A percentile compares a stretch with the other conserved stretches of the same genome.
Evolutionary conservation across 2,888 invertebrate species (phyloP).

Genomic region (Theretra japonica): DNA sequence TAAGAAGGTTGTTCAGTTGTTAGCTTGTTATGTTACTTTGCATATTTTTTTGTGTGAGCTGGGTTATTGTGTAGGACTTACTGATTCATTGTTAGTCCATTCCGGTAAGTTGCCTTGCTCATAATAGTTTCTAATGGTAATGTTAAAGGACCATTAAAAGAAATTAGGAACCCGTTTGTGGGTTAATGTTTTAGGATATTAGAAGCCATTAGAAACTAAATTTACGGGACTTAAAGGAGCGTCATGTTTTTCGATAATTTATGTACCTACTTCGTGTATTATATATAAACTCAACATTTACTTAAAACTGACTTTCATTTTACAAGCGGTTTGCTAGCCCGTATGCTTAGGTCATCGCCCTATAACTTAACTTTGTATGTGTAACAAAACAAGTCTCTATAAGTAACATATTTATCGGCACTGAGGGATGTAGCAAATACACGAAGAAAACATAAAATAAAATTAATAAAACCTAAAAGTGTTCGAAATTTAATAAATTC

Average conservation of each 20-base stretch:
- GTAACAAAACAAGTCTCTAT: not conserved
- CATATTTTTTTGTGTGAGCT: not conserved
- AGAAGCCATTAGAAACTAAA: slow-evolving; percentile 11
- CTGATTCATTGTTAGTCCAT: slow-evolving; percentile 23
- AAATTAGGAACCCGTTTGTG: slow-evolving; percentile 22
- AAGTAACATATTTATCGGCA: not conserved
- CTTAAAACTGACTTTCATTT: not conserved
- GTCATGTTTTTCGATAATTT: slow-evolving; percentile 15
- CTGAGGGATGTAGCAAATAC: not conserved
- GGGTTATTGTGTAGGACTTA: slow-evolving; percentile 24
- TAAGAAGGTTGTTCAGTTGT: not conserved
- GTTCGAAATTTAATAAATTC: not conserved
- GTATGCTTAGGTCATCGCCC: not conserved
- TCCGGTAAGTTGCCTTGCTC: slow-evolving; percentile 15
- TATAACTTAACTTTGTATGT: not conserved
- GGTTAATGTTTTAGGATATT: slow-evolving; percentile 17
- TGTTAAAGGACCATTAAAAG: slow-evolving; percentile 22
- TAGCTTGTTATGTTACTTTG: not conserved
- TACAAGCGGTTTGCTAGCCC: not conserved
- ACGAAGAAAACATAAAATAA: too few relatives aligned
- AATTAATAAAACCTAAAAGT: too few relatives aligned
- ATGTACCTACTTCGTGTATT: not conserved
- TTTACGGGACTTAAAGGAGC: slow-evolving; percentile 15
- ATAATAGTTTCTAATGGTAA: slow-evolving; percentile 1
- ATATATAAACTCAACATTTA: slow-evolving; percentile 2